These are phyloP conservation scores for Pomacea maculata DNA, from an alignment of 1,140 invertebrate genomes.

Conservation along the genomic window DNA sequence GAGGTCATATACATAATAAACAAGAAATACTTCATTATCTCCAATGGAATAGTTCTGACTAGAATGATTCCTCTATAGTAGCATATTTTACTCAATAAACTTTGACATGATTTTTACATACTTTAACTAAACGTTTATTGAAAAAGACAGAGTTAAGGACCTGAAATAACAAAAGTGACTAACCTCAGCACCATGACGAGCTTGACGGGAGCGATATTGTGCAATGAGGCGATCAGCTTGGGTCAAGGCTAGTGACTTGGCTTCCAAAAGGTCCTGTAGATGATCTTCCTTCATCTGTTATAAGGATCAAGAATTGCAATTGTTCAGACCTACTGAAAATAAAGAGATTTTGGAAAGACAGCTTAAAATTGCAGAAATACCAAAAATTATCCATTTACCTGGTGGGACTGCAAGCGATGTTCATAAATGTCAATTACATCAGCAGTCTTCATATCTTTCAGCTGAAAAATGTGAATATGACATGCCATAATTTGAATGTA, in stretches of 20 bases:
- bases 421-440: conserved; percentile 66
- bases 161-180: neutral
- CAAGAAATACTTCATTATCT: neutral
- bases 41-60: no score
- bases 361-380: neutral
- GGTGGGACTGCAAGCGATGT: conserved; percentile 59
- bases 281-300: conserved; percentile 63
- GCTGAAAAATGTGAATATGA: conserved; percentile 36
- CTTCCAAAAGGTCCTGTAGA: conserved; percentile 63
- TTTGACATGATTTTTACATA: no score
- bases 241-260: conserved; percentile 60
- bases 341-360: neutral
- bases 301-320: conserved; percentile 4
- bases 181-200: conserved; percentile 63
- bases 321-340: neutral
- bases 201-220: conserved; percentile 58
- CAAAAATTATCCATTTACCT: conserved; percentile 36
- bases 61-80: no score
- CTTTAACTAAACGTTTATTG: no score
- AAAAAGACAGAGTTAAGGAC: no score
- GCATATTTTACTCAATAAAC: no score
- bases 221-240: conserved; percentile 63
- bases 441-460: conserved; percentile 60
- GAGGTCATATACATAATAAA: neutral
- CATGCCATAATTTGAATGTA: no score